Conservation (phyloP, 2,888 invertebrate genomes). For the Dione juno region DNA sequence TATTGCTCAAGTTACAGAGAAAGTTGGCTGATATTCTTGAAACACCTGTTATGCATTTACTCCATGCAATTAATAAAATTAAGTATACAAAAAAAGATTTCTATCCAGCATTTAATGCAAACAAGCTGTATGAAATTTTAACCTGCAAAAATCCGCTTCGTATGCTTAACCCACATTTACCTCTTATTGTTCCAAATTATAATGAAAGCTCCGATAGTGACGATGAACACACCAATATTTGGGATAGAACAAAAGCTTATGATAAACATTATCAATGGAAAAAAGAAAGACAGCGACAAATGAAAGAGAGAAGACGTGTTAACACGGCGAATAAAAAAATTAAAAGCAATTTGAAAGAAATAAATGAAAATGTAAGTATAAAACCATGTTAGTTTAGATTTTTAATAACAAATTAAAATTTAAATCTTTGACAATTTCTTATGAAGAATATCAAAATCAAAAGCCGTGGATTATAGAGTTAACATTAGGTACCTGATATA, state of each 20-base stretch:
- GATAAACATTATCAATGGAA: slow-evolving; percentile 77
- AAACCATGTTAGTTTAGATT: neutral
- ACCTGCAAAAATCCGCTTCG: slow-evolving; percentile 81
- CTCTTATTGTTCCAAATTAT: slow-evolving; percentile 52
- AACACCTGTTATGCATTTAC: slow-evolving; percentile 87
- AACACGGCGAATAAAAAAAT: slow-evolving; percentile 61
- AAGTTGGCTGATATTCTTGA: slow-evolving; percentile 87
- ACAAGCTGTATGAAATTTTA: slow-evolving; percentile 83
- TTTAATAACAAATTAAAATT: neutral
- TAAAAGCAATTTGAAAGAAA: slow-evolving; percentile 68
- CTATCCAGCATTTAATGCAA: slow-evolving; percentile 86
- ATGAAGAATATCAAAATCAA: too few species aligned
- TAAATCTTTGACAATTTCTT: too few species aligned
- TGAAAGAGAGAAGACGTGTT: slow-evolving; percentile 66
- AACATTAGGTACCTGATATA: too few species aligned
- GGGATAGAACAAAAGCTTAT: slow-evolving; percentile 77
- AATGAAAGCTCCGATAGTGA: slow-evolving; percentile 70
- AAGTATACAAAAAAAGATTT: slow-evolving; percentile 84
- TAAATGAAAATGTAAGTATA: slow-evolving; percentile 82
- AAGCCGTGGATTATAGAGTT: too few species aligned
- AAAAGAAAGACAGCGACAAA: slow-evolving; percentile 65
- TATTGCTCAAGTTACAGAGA: slow-evolving; percentile 86
- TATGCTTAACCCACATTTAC: slow-evolving; percentile 74
- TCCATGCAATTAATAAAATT: slow-evolving; percentile 87
- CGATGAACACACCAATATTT: slow-evolving; percentile 68